Base-by-base conservation (phyloP, 2,113 vertebrate genomes). In the Odontophorus gujanensis region DNA sequence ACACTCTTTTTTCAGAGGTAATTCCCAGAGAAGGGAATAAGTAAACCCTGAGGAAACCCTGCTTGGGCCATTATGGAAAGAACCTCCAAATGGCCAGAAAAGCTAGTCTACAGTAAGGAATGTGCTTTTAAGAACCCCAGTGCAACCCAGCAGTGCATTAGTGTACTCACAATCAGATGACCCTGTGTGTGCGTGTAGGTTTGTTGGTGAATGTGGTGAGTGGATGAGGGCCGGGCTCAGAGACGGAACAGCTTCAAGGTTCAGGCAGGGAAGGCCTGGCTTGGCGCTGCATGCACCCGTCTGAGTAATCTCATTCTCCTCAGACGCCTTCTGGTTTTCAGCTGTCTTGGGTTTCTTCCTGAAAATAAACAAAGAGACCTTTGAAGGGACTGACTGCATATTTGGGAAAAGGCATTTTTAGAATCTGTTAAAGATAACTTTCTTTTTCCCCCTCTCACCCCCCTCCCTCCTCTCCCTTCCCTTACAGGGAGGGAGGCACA, bases 251-350 rank as follows among this genome's bases (percentile, higher is more conserved):
- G 98, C 97, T 98, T 98, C 98, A 98, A 98, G 98, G 98, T 98
- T 99, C 98, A 98, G 97, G 98, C 98, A 98, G 98, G 98, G 98
- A 98, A 98, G 98, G 98, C 98, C 98, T 47, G 97, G 97, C 97
- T 98, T 98, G 98, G 98, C 98, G 97, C 98, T 98, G 98, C 98
- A 98, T 98, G 98, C 98, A 97, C 98, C 97, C 98, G 98, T 98
- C 98, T 98, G 98, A 98, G 98, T 98, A 98, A 99, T 99, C 98
- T 99, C 99, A 99, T 98, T 99, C 98, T 98, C 98, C 98, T 99
- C 98, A 98, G 98, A 98, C 98, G 98, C 98, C 98, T 99, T 98
- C 98, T 98, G 98, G 98, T 98, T 98, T 98, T 98, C 98, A 98
- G 98, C 98, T 98, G 98, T 98, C 98, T 98, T 97, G 97, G 96